Evolutionary conservation across 2,113 vertebrate genomes (phyloP), one percentile per base, ranked within the genome.

Genomic region (Phalacrocorax brasilianus): DNA sequence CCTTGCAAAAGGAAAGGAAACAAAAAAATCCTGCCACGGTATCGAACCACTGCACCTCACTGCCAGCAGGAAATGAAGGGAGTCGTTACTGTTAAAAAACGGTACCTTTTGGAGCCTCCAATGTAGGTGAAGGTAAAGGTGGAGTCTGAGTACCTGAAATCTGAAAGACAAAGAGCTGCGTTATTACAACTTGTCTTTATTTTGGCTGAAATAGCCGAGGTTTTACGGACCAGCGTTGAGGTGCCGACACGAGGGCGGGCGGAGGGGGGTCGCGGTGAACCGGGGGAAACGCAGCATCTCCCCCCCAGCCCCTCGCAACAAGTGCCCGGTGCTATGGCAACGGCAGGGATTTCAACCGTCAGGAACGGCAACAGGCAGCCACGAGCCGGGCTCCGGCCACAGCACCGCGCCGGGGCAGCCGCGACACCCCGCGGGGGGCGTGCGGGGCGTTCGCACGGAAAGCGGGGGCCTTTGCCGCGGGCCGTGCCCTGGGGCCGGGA

Each of bases 111-210:
- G 95, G 98, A 96, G 98, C 98, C 98, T 96, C 98, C 99, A 24
- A 96, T 93, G 92, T 98, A 99, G 91, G 98, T 99, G 97, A 99
- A 99, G 85, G 99, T 99, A 96, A 99, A 99, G 82, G 99, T 99
- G 98, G 98, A 98, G 97, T 99, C 99, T 35, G 98, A 98, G 95
- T 98, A 99, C 97, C 98, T 98, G 98, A 99, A 99, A 98, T 99
- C 99, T 99, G 97, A 96, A 98, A 98, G 24, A 93, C 75, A 97
- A 96, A 95, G 90, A 97, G 10, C 26, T 63, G 66, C 55, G 67
- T 74, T 63, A 96, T 53, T 76, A 86, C 44, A 42, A 45, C n/a
- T 71, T 33, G 30, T 26, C 56, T 71, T 61, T 71, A 73, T 73
- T 75, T 61, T 9, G 44, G 33, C 67, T 56, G 33, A 38, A 93